A percentile compares a stretch with the other conserved stretches of the same genome.
These are phyloP conservation scores for Seriola aureovittata DNA, from an alignment of 2,113 vertebrate genomes.

Conservation along the genomic window DNA sequence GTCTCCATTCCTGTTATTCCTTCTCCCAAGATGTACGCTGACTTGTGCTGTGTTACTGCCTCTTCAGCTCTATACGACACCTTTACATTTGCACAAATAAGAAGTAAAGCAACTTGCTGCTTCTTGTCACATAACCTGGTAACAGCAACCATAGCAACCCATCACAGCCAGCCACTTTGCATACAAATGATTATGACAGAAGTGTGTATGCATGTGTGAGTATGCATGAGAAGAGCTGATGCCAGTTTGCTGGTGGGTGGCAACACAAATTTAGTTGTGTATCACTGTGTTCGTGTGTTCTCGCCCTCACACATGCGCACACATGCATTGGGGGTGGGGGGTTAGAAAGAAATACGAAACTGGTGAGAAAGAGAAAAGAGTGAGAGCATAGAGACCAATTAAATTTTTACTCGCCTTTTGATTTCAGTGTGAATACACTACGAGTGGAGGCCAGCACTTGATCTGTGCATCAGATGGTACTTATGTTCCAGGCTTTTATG, in stretches of 20 bases:
- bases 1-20: constrained; percentile 5
- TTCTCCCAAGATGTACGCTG: background rate
- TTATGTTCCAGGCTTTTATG: constrained; percentile 49
- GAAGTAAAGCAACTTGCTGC: constrained; percentile 61
- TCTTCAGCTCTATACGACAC: constrained; percentile 30
- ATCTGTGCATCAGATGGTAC: constrained; percentile 63
- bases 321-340: background rate
- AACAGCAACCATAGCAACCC: constrained; percentile 80
- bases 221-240: constrained; percentile 66
- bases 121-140: constrained; percentile 75
- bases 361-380: constrained; percentile 48
- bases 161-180: constrained; percentile 70
- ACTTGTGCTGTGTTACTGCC: constrained; percentile 30
- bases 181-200: constrained; percentile 76
- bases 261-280: constrained; percentile 55
- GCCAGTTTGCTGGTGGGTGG: constrained; percentile 76
- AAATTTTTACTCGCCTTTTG: constrained; percentile 62
- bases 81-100: constrained; percentile 53
- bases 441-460: constrained; percentile 47
- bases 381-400: constrained; percentile 72
- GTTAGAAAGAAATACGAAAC: constrained; percentile 13
- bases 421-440: constrained; percentile 60
- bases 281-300: constrained; percentile 5
- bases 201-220: constrained; percentile 67
- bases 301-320: background rate